A percentile compares a stretch with the other conserved stretches of the same genome.
Evolutionary conservation across 2,888 invertebrate species (phyloP).

Genomic region (Macaria liturata): DNA sequence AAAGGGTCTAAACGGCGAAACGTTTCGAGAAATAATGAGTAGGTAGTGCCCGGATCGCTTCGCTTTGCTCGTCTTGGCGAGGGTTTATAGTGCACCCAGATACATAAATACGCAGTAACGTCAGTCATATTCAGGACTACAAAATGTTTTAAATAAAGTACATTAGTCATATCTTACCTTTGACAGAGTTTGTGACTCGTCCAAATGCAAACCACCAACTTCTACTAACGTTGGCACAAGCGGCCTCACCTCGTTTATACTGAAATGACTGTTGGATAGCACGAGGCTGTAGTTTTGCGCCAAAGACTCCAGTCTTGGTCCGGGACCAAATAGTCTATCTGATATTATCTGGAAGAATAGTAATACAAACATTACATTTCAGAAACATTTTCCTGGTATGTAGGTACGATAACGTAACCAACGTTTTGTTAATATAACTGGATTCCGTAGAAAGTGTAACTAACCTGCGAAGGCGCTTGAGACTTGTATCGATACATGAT

Average conservation of each 20-base stretch:
- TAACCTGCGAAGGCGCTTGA: slow-evolving; percentile 71
- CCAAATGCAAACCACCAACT: slow-evolving; percentile 82
- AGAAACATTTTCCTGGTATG: no score
- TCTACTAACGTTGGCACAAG: slow-evolving; percentile 80
- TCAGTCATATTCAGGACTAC: neutral
- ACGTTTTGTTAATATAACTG: no score
- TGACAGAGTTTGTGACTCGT: slow-evolving; percentile 67
- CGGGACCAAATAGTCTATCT: slow-evolving; percentile 76
- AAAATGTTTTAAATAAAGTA: neutral
- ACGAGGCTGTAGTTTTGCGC: slow-evolving; percentile 79
- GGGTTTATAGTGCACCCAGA: no score
- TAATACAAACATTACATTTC: no score
- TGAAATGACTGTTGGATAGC: slow-evolving; percentile 82
- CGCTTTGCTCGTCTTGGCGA: no score
- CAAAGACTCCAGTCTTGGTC: slow-evolving; percentile 68
- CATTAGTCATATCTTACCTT: slow-evolving; percentile 22
- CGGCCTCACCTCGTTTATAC: slow-evolving; percentile 81
- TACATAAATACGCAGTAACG: no score
- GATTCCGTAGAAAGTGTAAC: slow-evolving; percentile 27
- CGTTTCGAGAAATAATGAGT: no score
- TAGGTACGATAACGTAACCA: no score
- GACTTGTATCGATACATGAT: slow-evolving; percentile 67
- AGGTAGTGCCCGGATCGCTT: no score
- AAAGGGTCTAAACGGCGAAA: no score
- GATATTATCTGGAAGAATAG: slow-evolving; percentile 62